These are phyloP conservation scores for Daboia siamensis DNA, from an alignment of 2,113 vertebrate species.

Conservation along the genomic window DNA sequence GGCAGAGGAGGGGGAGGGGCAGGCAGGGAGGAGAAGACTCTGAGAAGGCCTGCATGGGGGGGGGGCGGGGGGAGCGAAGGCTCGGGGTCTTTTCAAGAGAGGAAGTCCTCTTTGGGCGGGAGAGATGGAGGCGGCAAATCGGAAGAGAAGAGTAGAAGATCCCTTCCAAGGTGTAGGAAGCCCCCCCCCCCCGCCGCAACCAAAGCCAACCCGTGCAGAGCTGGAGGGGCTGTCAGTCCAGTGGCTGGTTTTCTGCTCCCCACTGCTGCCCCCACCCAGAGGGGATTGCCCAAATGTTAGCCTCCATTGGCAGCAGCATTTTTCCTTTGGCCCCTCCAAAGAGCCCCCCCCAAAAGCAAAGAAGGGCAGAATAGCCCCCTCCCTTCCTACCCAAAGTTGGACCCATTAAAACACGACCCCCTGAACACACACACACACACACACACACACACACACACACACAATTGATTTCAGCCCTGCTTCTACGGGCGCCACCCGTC, in stretches of 20 bases:
- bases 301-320: neutral
- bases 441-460: no score
- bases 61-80: neutral
- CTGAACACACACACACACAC: no score
- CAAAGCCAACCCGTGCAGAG: no score
- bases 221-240: no score
- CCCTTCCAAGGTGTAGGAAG: neutral
- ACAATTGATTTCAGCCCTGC: no score
- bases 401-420: neutral
- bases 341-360: neutral
- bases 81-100: neutral
- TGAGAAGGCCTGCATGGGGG: neutral
- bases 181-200: neutral
- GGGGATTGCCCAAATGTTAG: neutral
- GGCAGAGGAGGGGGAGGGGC: neutral
- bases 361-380: no score
- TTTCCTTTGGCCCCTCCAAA: neutral
- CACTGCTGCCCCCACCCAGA: neutral
- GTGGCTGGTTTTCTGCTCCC: neutral
- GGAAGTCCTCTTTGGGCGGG: no score
- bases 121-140: neutral
- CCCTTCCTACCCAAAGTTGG: neutral
- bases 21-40: neutral
- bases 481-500: fast-evolving
- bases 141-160: neutral